Conservation (phyloP, 2,888 invertebrate genomes). For the Lasius platythorax region DNA sequence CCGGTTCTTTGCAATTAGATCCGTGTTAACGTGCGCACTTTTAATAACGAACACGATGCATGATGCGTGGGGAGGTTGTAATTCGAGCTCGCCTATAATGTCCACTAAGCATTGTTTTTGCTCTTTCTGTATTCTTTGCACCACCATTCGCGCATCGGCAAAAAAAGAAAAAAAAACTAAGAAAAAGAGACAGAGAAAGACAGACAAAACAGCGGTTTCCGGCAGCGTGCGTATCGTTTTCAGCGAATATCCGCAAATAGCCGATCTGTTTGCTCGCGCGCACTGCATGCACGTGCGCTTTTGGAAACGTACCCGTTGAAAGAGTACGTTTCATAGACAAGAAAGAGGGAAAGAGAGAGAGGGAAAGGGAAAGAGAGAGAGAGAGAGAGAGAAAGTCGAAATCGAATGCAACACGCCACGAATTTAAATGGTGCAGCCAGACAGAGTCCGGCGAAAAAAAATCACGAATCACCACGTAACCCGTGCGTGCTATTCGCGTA, state of each 20-base stretch:
- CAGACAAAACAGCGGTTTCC: neutral
- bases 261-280: conserved; percentile 57
- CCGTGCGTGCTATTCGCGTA: conserved; percentile 22
- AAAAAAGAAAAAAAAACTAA: neutral
- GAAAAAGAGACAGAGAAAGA: neutral
- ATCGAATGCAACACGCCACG: conserved; percentile 20
- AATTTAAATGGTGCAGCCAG: conserved; percentile 18
- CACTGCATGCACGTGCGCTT: conserved; percentile 42
- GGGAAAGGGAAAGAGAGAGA: neutral
- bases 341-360: neutral
- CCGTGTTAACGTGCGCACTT: neutral
- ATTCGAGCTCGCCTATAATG: conserved; percentile 6
- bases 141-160: neutral
- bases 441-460: neutral
- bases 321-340: conserved; percentile 1
- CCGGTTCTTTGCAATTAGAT: conserved; percentile 14
- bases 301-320: conserved; percentile 64
- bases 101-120: conserved; percentile 13
- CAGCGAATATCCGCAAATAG: conserved; percentile 64
- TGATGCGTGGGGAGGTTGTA: neutral
- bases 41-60: neutral
- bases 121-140: neutral
- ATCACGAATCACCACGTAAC: conserved; percentile 27
- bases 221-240: conserved; percentile 55
- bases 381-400: neutral